Percentiles rank a stretch among this genome's conserved stretches.
phyloP scores from a whole-genome alignment of 2,113 vertebrate genomes.

The Neopipo cinnamomea region DNA sequence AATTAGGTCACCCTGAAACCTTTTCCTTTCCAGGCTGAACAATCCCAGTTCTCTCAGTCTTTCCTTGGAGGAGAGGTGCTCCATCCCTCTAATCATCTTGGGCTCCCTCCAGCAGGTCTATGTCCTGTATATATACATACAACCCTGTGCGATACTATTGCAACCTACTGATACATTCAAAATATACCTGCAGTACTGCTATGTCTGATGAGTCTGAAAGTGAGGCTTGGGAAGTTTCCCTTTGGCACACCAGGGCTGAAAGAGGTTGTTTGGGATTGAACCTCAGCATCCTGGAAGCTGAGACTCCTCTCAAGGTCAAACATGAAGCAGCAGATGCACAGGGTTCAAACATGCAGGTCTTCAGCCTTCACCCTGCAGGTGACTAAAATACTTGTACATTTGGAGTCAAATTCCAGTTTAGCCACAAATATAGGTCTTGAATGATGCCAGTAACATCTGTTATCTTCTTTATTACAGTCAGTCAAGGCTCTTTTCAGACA shows the following conservation, averaged over 20 bases:
- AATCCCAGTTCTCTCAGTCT: not conserved
- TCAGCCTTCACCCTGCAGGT: not conserved
- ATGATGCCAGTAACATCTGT: not conserved
- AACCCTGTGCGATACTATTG: not conserved
- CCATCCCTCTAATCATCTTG: not conserved
- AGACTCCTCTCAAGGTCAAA: not conserved
- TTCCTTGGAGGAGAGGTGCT: not conserved
- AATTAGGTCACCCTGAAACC: not conserved
- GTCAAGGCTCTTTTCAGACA: not conserved
- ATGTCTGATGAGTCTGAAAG: not conserved
- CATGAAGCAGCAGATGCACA: not conserved
- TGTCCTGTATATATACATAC: not conserved
- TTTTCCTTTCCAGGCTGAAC: not conserved
- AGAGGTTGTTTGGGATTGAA: not conserved
- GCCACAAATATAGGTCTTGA: not conserved
- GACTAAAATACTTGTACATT: not conserved
- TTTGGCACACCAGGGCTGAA: not conserved
- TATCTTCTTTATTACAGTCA: not conserved
- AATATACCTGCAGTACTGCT: not conserved
- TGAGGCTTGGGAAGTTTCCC: not conserved
- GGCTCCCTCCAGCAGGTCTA: not conserved
- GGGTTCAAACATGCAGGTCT: not conserved
- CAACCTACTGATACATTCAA: not conserved
- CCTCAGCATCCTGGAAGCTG: not conserved
- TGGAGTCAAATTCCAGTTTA: not conserved